These are phyloP conservation scores for Drosophila anomalipes DNA, from an alignment of 2,888 invertebrate species.

Conservation along the genomic window DNA sequence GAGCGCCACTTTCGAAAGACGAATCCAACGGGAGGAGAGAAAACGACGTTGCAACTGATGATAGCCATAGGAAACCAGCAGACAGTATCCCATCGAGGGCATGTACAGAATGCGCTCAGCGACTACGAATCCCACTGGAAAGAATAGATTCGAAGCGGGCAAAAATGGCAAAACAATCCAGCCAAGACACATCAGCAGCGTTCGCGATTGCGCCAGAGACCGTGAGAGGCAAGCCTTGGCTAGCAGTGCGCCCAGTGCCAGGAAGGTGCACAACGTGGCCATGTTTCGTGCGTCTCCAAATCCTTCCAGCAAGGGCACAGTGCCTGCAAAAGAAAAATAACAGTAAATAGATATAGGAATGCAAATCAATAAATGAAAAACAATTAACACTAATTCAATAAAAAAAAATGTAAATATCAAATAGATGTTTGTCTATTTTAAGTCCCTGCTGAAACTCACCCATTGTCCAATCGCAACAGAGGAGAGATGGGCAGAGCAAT, in stretches of 20 bases:
- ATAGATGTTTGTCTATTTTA: neutral
- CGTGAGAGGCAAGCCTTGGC: conserved; percentile 86
- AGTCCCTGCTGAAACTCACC: conserved; percentile 84
- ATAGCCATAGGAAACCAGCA: conserved; percentile 95
- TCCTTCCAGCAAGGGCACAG: conserved; percentile 91
- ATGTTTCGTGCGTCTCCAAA: conserved; percentile 93
- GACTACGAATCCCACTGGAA: conserved; percentile 98
- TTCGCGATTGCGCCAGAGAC: conserved; percentile 88
- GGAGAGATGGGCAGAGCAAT: conserved; percentile 93
- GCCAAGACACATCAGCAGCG: conserved; percentile 92
- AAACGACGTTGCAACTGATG: conserved; percentile 86
- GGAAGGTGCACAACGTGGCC: conserved; percentile 89
- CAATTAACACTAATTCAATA: neutral
- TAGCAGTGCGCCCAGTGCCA: conserved; percentile 87
- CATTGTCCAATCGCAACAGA: conserved; percentile 99
- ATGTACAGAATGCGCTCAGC: conserved; percentile 98
- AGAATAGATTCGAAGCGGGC: conserved; percentile 98
- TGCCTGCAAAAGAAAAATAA: conserved; percentile 68
- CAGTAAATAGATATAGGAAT: neutral
- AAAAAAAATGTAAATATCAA: neutral
- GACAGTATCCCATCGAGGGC: conserved; percentile 98
- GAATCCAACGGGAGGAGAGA: conserved; percentile 7
- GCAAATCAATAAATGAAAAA: neutral
- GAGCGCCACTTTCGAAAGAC: conserved; percentile 83
- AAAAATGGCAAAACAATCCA: conserved; percentile 96